phyloP scores from a whole-genome alignment of 2,113 vertebrate genomes.

The Apistogramma diplotaenia region DNA sequence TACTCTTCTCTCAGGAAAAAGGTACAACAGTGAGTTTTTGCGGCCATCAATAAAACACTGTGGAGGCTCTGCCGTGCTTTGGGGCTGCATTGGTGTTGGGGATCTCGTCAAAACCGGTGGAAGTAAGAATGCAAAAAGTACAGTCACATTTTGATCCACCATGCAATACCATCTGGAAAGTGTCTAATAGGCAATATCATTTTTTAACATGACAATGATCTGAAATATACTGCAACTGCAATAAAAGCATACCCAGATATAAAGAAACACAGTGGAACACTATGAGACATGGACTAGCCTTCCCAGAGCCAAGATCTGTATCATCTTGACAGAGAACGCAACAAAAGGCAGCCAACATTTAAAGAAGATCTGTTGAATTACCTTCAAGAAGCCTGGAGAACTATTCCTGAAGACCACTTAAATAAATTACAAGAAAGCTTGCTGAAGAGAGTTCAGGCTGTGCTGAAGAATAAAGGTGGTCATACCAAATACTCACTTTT shows the following conservation, averaged over 20 bases:
- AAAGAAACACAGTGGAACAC: background rate
- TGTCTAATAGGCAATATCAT: background rate
- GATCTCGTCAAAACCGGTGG: background rate
- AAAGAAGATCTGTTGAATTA: background rate
- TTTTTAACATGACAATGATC: background rate
- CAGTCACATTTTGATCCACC: background rate
- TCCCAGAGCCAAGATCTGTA: background rate
- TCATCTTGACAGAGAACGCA: too few species aligned
- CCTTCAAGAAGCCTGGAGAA: background rate
- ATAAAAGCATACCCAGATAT: background rate
- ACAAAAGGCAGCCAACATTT: background rate
- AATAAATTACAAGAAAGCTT: background rate
- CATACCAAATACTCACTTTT: background rate
- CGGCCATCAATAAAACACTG: background rate
- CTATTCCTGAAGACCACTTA: background rate
- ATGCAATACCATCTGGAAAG: background rate
- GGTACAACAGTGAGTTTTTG: too few species aligned
- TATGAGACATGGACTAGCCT: background rate
- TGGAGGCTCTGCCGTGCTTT: background rate
- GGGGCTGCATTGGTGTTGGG: background rate
- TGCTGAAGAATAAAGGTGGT: background rate
- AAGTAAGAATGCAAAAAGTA: background rate
- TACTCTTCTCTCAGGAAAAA: background rate
- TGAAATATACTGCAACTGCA: background rate
- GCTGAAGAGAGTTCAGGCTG: too few species aligned